These are phyloP conservation scores for Myripristis jacobus DNA, from an alignment of 2,797 vertebrate genomes.

Conservation along the genomic window DNA sequence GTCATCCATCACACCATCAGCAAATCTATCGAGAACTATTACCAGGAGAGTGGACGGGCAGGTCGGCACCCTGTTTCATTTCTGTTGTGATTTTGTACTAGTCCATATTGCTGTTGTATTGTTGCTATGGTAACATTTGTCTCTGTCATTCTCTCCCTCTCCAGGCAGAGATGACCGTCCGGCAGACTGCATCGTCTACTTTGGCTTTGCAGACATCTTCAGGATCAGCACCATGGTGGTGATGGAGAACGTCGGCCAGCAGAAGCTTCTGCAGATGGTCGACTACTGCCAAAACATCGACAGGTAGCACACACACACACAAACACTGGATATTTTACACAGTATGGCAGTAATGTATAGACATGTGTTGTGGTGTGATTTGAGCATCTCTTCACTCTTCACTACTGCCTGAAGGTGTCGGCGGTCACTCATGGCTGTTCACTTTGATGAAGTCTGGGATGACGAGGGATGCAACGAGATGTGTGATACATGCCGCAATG, in stretches of 20 bases:
- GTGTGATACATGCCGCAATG: constrained; percentile 92
- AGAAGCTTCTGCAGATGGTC: constrained; percentile 95
- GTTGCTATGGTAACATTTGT: not conserved
- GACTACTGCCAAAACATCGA: constrained; percentile 90
- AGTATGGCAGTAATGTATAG: not conserved
- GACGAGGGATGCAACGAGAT: constrained; percentile 90
- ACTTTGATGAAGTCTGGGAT: constrained; percentile 97
- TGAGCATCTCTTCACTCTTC: not conserved
- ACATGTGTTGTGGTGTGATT: not conserved
- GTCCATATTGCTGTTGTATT: not conserved
- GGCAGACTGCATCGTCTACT: constrained; percentile 95
- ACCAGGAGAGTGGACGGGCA: constrained; percentile 98
- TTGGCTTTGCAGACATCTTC: constrained; percentile 94
- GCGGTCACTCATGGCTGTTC: constrained; percentile 90
- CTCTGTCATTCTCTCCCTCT: not conserved
- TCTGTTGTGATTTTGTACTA: not conserved
- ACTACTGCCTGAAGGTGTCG: constrained; percentile 87
- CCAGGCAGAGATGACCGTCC: constrained; percentile 87
- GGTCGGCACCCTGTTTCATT: constrained; percentile 77
- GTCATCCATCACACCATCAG: constrained; percentile 98
- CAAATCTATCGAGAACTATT: constrained; percentile 99
- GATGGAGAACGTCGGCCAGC: constrained; percentile 97
- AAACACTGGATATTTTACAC: not conserved
- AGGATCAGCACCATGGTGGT: constrained; percentile 96
- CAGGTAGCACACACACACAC: constrained; percentile 74